Base-by-base conservation (phyloP, 2,797 vertebrate species). In the Microctenopoma steveboyesi region DNA sequence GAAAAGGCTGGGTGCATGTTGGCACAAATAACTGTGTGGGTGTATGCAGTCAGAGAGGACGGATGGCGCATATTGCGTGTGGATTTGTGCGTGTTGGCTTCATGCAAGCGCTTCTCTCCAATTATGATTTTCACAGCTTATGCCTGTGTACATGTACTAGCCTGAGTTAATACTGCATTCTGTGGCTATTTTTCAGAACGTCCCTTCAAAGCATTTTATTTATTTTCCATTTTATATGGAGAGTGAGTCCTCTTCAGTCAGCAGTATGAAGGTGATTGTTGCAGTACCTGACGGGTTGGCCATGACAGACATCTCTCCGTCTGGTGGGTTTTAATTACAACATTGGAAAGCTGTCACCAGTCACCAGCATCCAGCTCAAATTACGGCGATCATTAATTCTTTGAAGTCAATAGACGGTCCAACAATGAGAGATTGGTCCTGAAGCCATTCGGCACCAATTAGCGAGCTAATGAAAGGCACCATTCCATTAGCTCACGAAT, bases 351-450 rank as follows among this genome's bases (percentile, higher is more conserved):
- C 83, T 89, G 89, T 90, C 90, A 82, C 68, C 74, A 48, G 49
- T 87, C 72, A 18, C 79, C 76, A 64, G 52, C 71, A 13, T 78
- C 78, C 64, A 72, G 64, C 74, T 89, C 76, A 81, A 87, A 87
- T 91, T 88, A 87, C 88, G 69, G 60, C 83, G 62, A 66, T 79
- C 86, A 83, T 87, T 91, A 86, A 91, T 84, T 87, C 73, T 61
- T 75, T 45, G 56, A 76, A 81, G 82, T 79, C 75, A 84, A 78
- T 73, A 75, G 63, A 76, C 25, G 62, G 76, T 81, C 67, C 74
- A 42, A 64, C 66, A 57, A 47, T 52, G 65, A 77, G 67, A 62
- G 49, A 76, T 64, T 25, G 71, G 48, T 82, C 82, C 64, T 28
- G 71, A 55, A 73, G 86, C 65, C 81, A 73, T 86, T 85, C 66